phyloP scores from a whole-genome alignment of 2,797 vertebrate species.

The Oophaga sylvatica region DNA sequence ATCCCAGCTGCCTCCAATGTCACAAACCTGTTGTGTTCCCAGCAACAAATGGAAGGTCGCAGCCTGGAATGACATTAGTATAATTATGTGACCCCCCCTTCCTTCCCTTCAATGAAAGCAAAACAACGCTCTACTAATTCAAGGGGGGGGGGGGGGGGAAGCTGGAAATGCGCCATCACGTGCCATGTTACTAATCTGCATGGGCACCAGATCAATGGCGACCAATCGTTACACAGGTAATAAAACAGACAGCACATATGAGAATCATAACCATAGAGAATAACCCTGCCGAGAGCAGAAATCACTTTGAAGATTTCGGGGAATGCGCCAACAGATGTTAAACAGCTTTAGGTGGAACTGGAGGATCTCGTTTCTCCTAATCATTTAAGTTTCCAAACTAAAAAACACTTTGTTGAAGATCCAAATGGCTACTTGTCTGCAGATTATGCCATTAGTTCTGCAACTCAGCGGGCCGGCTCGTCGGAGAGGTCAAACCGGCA shows the following conservation, averaged over 20 bases:
- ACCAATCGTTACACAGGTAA: conserved; percentile 49
- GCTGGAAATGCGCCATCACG: conserved; percentile 12
- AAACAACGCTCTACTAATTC: neutral
- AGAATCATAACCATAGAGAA: conserved; percentile 63
- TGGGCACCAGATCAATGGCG: conserved; percentile 31
- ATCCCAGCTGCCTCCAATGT: conserved; percentile 5
- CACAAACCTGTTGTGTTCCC: conserved; percentile 13
- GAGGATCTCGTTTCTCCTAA: conserved; percentile 31
- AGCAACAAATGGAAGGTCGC: conserved; percentile 11
- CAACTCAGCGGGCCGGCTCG: neutral
- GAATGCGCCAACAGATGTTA: conserved; percentile 68
- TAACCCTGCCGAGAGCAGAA: conserved; percentile 64
- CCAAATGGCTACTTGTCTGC: conserved; percentile 12
- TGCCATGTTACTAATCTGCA: conserved; percentile 3
- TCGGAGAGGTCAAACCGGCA: neutral
- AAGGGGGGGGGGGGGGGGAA: neutral
- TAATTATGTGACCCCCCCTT: conserved; percentile 5
- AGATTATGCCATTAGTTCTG: neutral
- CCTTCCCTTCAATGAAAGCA: conserved; percentile 6
- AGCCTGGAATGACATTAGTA: neutral
- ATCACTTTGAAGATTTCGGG: conserved; percentile 70
- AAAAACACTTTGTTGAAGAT: conserved; percentile 17
- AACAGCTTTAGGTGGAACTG: conserved; percentile 62
- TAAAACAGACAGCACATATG: conserved; percentile 58
- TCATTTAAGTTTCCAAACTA: conserved; percentile 24